Conservation (phyloP, 2,797 vertebrate species). For the Schizopygopsis pylzovi region DNA sequence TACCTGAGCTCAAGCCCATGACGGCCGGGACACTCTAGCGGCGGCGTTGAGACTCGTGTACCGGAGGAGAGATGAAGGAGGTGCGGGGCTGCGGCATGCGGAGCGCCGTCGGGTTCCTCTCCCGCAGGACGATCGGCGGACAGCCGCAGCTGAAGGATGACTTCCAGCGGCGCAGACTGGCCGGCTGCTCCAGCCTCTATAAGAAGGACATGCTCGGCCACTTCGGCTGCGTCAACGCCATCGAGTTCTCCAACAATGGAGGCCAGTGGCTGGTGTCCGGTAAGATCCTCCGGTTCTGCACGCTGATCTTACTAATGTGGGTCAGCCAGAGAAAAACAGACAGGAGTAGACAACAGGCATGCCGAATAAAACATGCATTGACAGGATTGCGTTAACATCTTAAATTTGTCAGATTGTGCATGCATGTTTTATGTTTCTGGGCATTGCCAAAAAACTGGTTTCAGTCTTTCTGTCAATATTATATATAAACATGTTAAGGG, state of each 20-base stretch:
- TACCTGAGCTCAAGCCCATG: slow-evolving; percentile 18
- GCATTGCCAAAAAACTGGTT: background rate
- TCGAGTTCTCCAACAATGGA: slow-evolving; percentile 98
- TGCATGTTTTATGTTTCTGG: background rate
- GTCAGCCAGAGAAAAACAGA: slow-evolving; percentile 6
- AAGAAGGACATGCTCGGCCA: slow-evolving; percentile 96
- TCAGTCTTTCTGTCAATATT: background rate
- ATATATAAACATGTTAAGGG: background rate
- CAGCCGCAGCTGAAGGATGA: slow-evolving; percentile 92
- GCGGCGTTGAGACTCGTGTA: slow-evolving; percentile 31
- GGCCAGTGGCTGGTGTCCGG: slow-evolving; percentile 98
- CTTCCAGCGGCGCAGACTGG: slow-evolving; percentile 92
- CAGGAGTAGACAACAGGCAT: background rate
- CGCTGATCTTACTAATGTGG: slow-evolving; percentile 29
- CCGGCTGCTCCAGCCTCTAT: slow-evolving; percentile 93
- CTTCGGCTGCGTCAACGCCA: slow-evolving; percentile 99
- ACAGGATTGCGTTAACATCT: background rate
- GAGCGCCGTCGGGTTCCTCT: slow-evolving; percentile 93
- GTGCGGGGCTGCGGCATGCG: slow-evolving; percentile 90
- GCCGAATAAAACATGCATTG: background rate
- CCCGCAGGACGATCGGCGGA: slow-evolving; percentile 89
- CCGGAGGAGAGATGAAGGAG: slow-evolving; percentile 80
- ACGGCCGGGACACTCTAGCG: slow-evolving; percentile 15
- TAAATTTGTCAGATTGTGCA: background rate
- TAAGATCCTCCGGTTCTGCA: slow-evolving; percentile 71